phyloP scores from a whole-genome alignment of 2,113 vertebrate species.

The Cephalopholis sonnerati region DNA sequence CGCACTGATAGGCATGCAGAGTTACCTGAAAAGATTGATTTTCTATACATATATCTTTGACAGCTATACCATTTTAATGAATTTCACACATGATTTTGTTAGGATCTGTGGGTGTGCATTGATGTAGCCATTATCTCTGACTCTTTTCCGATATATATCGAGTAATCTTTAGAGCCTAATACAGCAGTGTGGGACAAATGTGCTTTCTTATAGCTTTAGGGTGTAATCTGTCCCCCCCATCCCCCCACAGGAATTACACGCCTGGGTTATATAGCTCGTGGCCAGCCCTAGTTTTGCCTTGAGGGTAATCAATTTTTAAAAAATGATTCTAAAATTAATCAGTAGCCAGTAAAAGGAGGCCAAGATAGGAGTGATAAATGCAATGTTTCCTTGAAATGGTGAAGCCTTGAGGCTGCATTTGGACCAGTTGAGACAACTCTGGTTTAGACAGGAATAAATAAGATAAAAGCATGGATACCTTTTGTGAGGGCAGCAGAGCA shows the following conservation, averaged over 20 bases:
- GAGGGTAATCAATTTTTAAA: constrained; percentile 55
- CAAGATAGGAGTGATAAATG: constrained; percentile 21
- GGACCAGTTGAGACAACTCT: constrained; percentile 5
- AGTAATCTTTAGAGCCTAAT: not conserved
- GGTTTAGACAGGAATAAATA: not conserved
- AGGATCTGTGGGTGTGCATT: not conserved
- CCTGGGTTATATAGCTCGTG: constrained; percentile 22
- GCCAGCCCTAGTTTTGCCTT: constrained; percentile 47
- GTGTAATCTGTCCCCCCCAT: constrained; percentile 7
- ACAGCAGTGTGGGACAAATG: not conserved
- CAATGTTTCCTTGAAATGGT: constrained; percentile 22
- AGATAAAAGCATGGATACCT: not conserved
- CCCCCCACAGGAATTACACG: constrained; percentile 13
- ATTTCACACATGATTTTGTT: not conserved
- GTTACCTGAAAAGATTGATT: not conserved
- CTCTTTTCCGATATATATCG: not conserved
- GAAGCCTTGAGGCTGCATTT: constrained; percentile 8
- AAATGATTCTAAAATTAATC: constrained; percentile 49
- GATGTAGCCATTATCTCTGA: not conserved
- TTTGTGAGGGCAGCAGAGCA: not conserved
- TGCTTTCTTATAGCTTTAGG: constrained; percentile 39
- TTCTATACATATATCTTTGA: not conserved
- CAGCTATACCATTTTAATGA: not conserved
- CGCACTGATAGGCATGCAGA: not conserved
- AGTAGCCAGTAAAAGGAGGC: constrained; percentile 39